Base-by-base conservation (phyloP, 2,113 vertebrate species). In the Elephas maximus region DNA sequence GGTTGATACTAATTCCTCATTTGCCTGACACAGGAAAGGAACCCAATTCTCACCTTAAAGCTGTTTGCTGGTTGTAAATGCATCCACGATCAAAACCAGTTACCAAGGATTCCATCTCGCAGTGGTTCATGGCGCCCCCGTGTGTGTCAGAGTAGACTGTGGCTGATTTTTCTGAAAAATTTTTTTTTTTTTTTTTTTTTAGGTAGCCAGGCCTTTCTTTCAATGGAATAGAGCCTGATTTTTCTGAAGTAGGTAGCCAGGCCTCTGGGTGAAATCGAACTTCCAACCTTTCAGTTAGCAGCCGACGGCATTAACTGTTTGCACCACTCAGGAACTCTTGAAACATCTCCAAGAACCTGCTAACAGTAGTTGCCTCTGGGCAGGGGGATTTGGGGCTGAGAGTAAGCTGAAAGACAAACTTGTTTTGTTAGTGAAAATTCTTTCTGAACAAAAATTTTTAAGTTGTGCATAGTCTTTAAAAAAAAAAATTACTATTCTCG, bases 401-500 rank as follows among this genome's bases (percentile, higher is more conserved):
- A 23, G 5, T 67, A 28, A 44, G 10, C 10, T 30, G 45, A 12
- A 20, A 80, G 33, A 92, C 28, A 92, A 0, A 30, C 12, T 15
- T 17, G 41, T 74, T 67, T 79, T 90, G 10, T 88, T 73, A 67
- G 30, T 41, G 20, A 80, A 94, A 84, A 93, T 3, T 48, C 30
- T 79, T 65, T 69, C 41, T 7, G 45, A 37, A 33, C 51, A 1
- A 30, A 44, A 8, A 21, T 69, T 90, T 14, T n/a, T 71, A 63
- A 71, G n/a, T 82, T 45, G 30, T 57, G 15, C 8, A 21, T 81
- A 11, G 81, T 74, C 9, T 37, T 88, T 76, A 73, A 76, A 45
- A 92, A 82, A 94, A 57, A 60, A 82, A 74, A 74, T 53, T 69
- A 73, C 63, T 90, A 67, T 86, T 91, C 51, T 83, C 83, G 51